A percentile compares a stretch with the other conserved stretches of the same genome.
phyloP scores from a whole-genome alignment of 2,888 invertebrate species.

The Altica lythri region DNA sequence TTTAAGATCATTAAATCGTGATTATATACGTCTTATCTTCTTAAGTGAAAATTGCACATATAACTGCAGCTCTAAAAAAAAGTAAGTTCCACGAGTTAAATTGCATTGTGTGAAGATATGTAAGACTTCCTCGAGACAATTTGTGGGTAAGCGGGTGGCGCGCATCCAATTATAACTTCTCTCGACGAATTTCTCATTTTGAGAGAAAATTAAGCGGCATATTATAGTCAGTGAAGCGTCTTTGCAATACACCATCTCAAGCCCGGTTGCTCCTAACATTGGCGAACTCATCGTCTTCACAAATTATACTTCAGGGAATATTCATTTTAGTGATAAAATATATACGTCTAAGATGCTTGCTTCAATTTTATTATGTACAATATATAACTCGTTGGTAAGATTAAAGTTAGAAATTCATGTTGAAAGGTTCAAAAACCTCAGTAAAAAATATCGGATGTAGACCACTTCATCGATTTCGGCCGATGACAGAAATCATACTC shows the following conservation, averaged over 20 bases:
- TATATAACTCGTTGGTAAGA: too few species aligned
- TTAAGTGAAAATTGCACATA: conserved; percentile 13
- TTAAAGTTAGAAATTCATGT: too few species aligned
- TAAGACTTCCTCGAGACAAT: conserved; percentile 45
- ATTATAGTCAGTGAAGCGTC: conserved; percentile 60
- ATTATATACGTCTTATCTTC: too few species aligned
- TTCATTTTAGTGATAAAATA: conserved; percentile 58
- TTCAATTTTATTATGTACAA: too few species aligned
- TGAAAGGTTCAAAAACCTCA: too few species aligned
- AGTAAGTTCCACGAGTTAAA: conserved; percentile 26
- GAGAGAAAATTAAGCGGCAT: conserved; percentile 61
- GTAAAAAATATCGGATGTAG: too few species aligned
- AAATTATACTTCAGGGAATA: conserved; percentile 62
- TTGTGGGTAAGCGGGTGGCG: conserved; percentile 47
- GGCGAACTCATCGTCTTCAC: conserved; percentile 58
- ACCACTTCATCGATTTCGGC: too few species aligned
- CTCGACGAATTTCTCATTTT: conserved; percentile 64
- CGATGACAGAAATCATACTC: too few species aligned
- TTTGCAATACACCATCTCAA: conserved; percentile 47
- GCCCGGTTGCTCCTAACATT: too few species aligned
- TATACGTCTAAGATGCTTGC: too few species aligned
- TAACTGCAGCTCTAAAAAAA: not conserved
- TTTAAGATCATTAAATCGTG: too few species aligned
- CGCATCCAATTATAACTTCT: conserved; percentile 64
- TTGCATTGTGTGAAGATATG: conserved; percentile 39